phyloP scores from a whole-genome alignment of 1,140 invertebrate species.

The Philopotamus ludificatus region DNA sequence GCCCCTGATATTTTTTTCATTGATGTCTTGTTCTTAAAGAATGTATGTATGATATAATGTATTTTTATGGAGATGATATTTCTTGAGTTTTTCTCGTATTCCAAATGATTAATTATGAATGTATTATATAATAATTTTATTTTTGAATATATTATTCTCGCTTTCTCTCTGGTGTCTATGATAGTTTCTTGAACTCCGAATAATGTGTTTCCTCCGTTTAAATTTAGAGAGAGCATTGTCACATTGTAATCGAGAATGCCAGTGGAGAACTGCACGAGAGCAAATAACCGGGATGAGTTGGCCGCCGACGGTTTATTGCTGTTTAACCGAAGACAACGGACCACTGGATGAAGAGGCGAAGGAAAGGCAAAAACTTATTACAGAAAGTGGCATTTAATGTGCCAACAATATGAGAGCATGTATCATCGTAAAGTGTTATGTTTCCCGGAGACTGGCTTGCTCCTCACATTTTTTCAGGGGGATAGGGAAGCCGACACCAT shows the following conservation, averaged over 20 bases:
- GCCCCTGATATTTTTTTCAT: too few relatives aligned
- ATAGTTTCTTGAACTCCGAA: slow-evolving; percentile 4
- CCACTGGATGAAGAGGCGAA: background rate
- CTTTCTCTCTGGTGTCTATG: background rate
- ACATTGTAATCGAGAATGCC: slow-evolving; percentile 21
- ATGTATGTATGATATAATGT: too few relatives aligned
- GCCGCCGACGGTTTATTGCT: slow-evolving; percentile 15
- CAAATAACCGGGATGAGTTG: slow-evolving; percentile 10
- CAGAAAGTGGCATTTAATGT: slow-evolving; percentile 30
- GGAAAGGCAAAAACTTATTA: slow-evolving; percentile 25
- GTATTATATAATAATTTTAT: too few relatives aligned
- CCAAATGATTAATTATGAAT: too few relatives aligned
- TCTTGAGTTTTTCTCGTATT: too few relatives aligned
- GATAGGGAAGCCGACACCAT: too few relatives aligned
- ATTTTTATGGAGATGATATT: too few relatives aligned
- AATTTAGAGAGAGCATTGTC: slow-evolving; percentile 12
- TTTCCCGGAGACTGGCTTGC: slow-evolving; percentile 17
- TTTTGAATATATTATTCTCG: background rate
- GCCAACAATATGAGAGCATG: slow-evolving; percentile 29
- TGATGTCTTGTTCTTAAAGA: too few relatives aligned
- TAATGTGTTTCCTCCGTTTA: background rate
- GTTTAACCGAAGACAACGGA: slow-evolving; percentile 7
- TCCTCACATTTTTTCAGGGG: slow-evolving; percentile 2
- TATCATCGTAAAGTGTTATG: slow-evolving; percentile 28
- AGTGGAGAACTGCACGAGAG: background rate